Evolutionary conservation across 2,113 vertebrate genomes (phyloP).

Genomic region (Heteronetta atricapilla): DNA sequence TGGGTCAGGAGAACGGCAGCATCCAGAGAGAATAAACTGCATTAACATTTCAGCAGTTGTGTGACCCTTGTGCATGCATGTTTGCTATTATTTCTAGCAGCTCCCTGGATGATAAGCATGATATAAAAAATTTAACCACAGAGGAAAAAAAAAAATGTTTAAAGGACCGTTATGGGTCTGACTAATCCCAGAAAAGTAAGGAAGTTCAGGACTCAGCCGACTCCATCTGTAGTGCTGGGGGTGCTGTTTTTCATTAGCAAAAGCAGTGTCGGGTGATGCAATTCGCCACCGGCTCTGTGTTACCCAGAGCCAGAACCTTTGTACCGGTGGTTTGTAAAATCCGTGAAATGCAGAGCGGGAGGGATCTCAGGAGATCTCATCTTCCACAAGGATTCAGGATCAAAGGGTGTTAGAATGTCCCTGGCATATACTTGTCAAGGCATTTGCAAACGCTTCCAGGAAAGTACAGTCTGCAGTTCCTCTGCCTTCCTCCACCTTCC

Average conservation of each 20-base stretch:
- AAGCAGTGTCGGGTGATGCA: neutral
- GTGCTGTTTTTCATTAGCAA: conserved; percentile 32
- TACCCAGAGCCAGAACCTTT: neutral
- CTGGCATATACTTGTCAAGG: rapidly evolving
- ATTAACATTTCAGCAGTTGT: conserved; percentile 59
- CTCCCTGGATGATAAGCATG: conserved; percentile 42
- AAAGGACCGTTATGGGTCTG: neutral
- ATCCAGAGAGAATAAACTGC: conserved; percentile 29
- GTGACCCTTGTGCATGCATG: conserved; percentile 1
- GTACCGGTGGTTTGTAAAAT: neutral
- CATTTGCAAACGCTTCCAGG: neutral
- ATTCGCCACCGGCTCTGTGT: neutral
- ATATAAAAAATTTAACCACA: conserved; percentile 57
- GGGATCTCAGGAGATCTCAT: neutral
- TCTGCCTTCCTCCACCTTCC: neutral
- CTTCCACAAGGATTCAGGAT: neutral
- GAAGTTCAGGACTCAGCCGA: conserved; percentile 3
- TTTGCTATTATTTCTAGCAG: conserved; percentile 61
- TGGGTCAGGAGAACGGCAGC: conserved; percentile 22
- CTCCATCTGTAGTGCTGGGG: neutral
- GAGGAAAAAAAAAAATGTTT: neutral
- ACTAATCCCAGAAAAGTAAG: conserved; percentile 20
- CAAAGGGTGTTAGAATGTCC: rapidly evolving
- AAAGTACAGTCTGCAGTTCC: neutral
- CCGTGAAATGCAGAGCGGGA: neutral